A percentile compares a stretch with the other conserved stretches of the same genome.
These are phyloP conservation scores for Rhinella marina DNA, from an alignment of 2,797 vertebrate genomes.

Conservation along the genomic window DNA sequence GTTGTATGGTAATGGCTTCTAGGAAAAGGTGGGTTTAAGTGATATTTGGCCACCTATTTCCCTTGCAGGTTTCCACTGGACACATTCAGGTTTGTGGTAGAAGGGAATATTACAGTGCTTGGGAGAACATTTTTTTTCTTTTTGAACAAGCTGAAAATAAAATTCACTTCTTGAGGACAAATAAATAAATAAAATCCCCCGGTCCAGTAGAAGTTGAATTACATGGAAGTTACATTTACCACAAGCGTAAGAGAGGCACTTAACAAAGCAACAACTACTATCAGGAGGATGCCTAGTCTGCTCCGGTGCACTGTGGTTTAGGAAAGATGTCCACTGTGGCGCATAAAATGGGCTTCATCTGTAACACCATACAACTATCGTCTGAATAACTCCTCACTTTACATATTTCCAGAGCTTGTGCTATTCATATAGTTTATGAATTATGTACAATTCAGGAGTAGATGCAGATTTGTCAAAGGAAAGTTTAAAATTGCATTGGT, in stretches of 20 bases:
- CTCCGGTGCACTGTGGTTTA: not conserved
- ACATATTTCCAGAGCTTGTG: not conserved
- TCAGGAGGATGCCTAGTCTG: conserved; percentile 1
- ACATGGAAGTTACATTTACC: conserved; percentile 21
- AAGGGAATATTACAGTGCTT: not conserved
- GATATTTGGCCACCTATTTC: not conserved
- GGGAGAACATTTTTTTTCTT: not conserved
- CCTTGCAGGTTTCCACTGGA: not conserved
- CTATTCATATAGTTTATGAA: not conserved
- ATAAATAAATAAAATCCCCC: not conserved
- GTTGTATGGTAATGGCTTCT: not conserved
- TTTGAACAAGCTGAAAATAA: conserved; percentile 1
- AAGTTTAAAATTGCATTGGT: not conserved
- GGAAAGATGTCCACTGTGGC: not conserved
- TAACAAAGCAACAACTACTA: not conserved
- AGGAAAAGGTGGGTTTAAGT: not conserved
- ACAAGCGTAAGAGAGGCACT: not conserved
- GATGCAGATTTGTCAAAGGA: not conserved
- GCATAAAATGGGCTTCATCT: not conserved
- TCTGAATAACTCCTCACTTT: not conserved
- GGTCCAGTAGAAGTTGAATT: not conserved
- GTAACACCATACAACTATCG: not conserved
- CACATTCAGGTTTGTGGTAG: not conserved
- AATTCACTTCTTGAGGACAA: not conserved
- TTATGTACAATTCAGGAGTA: not conserved